phyloP scores from a whole-genome alignment of 2,797 vertebrate genomes.

The Artibeus lituratus region DNA sequence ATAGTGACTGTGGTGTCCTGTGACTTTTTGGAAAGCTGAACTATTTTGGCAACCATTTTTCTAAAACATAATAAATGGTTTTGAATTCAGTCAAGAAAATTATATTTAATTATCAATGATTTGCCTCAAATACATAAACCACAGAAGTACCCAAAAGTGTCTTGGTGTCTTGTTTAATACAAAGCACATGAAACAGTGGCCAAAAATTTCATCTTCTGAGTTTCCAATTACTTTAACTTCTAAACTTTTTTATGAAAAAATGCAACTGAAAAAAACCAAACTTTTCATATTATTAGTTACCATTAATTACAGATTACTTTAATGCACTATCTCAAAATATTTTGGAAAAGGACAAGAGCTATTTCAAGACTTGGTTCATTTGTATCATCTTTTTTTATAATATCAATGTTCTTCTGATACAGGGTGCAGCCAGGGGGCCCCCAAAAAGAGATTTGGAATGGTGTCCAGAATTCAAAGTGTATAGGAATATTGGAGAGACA shows the following conservation, averaged over 20 bases:
- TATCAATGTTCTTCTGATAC: neutral
- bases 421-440: too few species aligned
- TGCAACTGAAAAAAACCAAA: neutral
- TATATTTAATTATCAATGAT: conserved; percentile 28
- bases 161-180: conserved; percentile 56
- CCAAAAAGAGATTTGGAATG: too few species aligned
- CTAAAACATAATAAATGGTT: neutral
- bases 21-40: conserved; percentile 18
- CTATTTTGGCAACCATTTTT: conserved; percentile 41
- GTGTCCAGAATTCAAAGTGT: too few species aligned
- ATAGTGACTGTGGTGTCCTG: conserved; percentile 7
- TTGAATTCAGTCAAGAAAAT: conserved; percentile 55
- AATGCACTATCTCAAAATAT: neutral
- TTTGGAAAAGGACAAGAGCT: conserved; percentile 10
- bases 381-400: neutral
- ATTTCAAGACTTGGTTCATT: neutral
- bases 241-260: neutral
- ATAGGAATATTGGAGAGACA: too few species aligned
- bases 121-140: conserved; percentile 59
- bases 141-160: neutral
- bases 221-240: neutral
- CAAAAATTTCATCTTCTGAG: neutral
- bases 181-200: neutral
- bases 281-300: neutral
- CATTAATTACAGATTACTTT: conserved; percentile 38